Evolutionary conservation across 2,113 vertebrate genomes (phyloP).

Genomic region (Neodontobutis hainanensis): DNA sequence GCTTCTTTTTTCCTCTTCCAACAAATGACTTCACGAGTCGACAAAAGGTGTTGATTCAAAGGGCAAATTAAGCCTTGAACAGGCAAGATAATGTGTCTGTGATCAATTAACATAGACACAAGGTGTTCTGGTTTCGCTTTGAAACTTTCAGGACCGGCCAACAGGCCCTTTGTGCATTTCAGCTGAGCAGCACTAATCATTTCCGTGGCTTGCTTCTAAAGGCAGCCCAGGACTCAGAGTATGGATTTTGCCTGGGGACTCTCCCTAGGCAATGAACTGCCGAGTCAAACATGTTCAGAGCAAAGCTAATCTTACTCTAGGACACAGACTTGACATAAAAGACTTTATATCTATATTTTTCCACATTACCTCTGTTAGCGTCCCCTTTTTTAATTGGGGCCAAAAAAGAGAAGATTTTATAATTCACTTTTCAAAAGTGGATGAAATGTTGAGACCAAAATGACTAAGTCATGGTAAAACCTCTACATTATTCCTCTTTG

Average conservation of each 20-base stretch:
- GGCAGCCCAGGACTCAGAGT: conserved; percentile 73
- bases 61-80: conserved; percentile 78
- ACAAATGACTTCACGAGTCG: conserved; percentile 71
- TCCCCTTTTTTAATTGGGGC: conserved; percentile 41
- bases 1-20: conserved; percentile 59
- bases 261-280: conserved; percentile 84
- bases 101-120: conserved; percentile 81
- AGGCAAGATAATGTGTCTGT: conserved; percentile 78
- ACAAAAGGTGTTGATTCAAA: conserved; percentile 78
- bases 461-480: conserved; percentile 16
- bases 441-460: conserved; percentile 28
- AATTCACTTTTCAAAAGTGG: conserved; percentile 17
- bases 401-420: conserved; percentile 32
- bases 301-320: conserved; percentile 83
- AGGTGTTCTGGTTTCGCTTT: conserved; percentile 74
- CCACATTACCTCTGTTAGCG: conserved; percentile 49
- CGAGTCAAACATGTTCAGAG: conserved; percentile 84
- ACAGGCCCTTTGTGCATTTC: conserved; percentile 71
- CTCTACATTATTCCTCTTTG: conserved; percentile 25
- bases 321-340: conserved; percentile 84
- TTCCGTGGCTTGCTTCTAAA: conserved; percentile 79
- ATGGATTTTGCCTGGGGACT: conserved; percentile 85
- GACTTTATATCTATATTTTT: conserved; percentile 53
- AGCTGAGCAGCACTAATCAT: conserved; percentile 76
- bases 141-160: conserved; percentile 72